Conservation (phyloP, 2,113 vertebrate species). For the Catharus bicknelli region DNA sequence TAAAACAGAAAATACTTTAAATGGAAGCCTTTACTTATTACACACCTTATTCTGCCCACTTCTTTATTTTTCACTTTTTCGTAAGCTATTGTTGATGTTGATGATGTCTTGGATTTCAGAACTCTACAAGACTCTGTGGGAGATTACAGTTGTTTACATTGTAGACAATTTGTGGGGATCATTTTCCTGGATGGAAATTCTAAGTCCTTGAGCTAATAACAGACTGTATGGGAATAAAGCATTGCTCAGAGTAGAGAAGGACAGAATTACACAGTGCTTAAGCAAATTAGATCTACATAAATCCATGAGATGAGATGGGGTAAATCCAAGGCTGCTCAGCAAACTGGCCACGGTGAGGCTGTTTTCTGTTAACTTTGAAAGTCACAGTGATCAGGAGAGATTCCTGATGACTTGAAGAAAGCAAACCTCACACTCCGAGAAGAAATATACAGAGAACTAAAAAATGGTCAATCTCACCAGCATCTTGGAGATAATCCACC, state of each 20-base stretch:
- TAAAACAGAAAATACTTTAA: background rate
- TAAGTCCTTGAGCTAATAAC: background rate
- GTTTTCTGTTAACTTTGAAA: background rate
- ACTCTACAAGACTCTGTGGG: background rate
- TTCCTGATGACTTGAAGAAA: background rate
- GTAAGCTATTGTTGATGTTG: background rate
- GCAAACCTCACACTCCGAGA: background rate
- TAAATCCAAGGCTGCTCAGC: background rate
- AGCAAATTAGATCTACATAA: background rate
- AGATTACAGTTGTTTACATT: background rate
- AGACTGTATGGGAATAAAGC: background rate
- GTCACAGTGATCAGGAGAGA: background rate
- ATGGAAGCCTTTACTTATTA: background rate
- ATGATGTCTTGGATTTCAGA: background rate
- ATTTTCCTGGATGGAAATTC: background rate
- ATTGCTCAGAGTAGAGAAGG: background rate
- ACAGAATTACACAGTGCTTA: background rate
- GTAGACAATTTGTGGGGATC: background rate
- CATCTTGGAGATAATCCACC: background rate
- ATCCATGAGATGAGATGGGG: background rate
- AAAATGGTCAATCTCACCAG: background rate
- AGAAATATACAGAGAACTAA: background rate
- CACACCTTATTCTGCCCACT: background rate
- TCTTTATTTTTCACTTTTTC: background rate
- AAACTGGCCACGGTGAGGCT: background rate